phyloP scores from a whole-genome alignment of 2,797 vertebrate genomes.

The Macroramphosus scolopax region DNA sequence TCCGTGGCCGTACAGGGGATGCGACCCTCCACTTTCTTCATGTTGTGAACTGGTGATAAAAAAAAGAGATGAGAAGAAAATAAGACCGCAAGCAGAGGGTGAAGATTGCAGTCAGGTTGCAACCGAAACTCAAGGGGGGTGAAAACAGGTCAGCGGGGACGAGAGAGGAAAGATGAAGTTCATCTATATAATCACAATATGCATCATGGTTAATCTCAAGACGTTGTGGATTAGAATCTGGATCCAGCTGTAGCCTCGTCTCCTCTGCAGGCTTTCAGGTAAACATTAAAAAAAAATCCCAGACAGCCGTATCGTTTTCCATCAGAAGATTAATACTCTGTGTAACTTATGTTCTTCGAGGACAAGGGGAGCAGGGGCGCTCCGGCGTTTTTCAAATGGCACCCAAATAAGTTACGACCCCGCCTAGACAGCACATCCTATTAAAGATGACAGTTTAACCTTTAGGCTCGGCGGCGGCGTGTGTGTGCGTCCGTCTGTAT shows the following conservation, averaged over 20 bases:
- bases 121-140: not conserved
- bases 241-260: conserved; percentile 32
- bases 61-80: conserved; percentile 9
- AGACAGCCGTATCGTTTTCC: conserved; percentile 70
- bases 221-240: conserved; percentile 19
- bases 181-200: not conserved
- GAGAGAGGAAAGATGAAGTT: too few relatives aligned
- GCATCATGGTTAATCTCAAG: not conserved
- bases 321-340: conserved; percentile 72
- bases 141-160: not conserved
- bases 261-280: conserved; percentile 56
- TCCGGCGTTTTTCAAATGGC: conserved; percentile 68
- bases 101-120: too few relatives aligned
- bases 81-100: too few relatives aligned
- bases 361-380: conserved; percentile 52
- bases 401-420: conserved; percentile 73
- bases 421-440: conserved; percentile 66
- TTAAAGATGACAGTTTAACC: conserved; percentile 77
- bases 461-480: conserved; percentile 61
- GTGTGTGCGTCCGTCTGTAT: conserved; percentile 32
- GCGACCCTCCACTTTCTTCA: conserved; percentile 92
- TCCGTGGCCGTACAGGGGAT: conserved; percentile 97
- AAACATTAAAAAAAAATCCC: conserved; percentile 74
- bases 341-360: conserved; percentile 71
- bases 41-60: conserved; percentile 88